Base-by-base conservation (phyloP, 2,888 invertebrate species). In the Pristionchus arcanus region DNA sequence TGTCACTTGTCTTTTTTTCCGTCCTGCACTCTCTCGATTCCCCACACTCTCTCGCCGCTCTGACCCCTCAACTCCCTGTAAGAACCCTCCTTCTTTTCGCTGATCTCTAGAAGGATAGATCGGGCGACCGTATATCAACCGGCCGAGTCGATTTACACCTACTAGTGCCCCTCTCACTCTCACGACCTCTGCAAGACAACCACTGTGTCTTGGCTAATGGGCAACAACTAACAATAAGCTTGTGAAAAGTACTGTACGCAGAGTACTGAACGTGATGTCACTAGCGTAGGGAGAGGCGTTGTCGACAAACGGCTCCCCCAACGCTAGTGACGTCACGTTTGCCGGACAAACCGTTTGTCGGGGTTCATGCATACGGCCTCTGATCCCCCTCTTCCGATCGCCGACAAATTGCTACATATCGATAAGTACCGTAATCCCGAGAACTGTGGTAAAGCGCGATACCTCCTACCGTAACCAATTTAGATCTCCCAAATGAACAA, bases 41-140 rank as follows among this genome's bases (percentile, higher is more conserved):
- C 25, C 11, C 84, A 15, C 13, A 11, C 55, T 87, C 87, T 53
- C 87, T 68, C 87, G 28, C n/a, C 66, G 16, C 28, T 55, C 84
- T 37, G 59, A 25, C 34, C n/a, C 16, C 59, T 34, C 55, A 15
- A n/a, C 25, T 28, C n/a, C 53, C 25, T 21, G 13, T 1, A 4
- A 16, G 53, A 11, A 31, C 84, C n/a, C 34, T 84, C 49, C 13
- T 5, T 13, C 28, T 34, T 49, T 19, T 42, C 49, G 28, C n/a
- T 49, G 25, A 25, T 31, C 28, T 55, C 55, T 55, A 55, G 55
- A 4, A 16, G 2, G n/a, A 49, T 3, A 31, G 1, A 11, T 81
- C 77, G 13, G 21, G 34, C 19, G 42, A 81, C 49, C 53, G 55
- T 83, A 49, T 83, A 83, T 83, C 83, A 55, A 83, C 53, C 83